Evolutionary conservation across 2,888 invertebrate genomes (phyloP).

Genomic region (Lobophora halterata): DNA sequence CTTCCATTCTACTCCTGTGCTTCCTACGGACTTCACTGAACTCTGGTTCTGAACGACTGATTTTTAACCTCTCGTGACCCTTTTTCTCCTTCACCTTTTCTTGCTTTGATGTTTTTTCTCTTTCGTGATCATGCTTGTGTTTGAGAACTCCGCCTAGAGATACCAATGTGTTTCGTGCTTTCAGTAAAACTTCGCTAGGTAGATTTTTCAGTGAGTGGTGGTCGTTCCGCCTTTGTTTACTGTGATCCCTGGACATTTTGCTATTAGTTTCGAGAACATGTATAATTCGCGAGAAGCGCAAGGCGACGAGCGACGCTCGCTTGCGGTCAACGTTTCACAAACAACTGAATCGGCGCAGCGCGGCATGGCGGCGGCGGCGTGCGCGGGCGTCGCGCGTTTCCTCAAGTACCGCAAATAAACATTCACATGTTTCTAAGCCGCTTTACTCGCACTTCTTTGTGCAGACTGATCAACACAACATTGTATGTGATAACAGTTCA

Average conservation of each 20-base stretch:
- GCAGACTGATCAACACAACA: constrained; percentile 31
- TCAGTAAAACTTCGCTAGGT: constrained; percentile 68
- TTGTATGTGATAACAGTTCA: constrained; percentile 32
- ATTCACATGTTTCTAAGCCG: constrained; percentile 51
- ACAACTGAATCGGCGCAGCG: constrained; percentile 63
- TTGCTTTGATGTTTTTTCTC: constrained; percentile 56
- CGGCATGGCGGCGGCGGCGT: constrained; percentile 52
- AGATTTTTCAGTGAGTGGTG: constrained; percentile 63
- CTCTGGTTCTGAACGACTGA: constrained; percentile 65
- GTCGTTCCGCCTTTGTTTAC: constrained; percentile 65
- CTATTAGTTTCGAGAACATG: constrained; percentile 35
- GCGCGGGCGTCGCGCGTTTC: constrained; percentile 66
- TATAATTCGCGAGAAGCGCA: constrained; percentile 32
- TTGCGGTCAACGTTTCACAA: constrained; percentile 48
- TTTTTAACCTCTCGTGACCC: constrained; percentile 61
- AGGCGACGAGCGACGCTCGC: constrained; percentile 45
- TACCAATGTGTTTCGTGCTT: constrained; percentile 70
- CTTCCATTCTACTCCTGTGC: constrained; percentile 62
- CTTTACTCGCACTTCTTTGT: constrained; percentile 35
- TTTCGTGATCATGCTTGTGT: constrained; percentile 56
- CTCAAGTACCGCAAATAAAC: constrained; percentile 73
- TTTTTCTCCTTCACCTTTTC: constrained; percentile 69
- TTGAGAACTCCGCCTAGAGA: constrained; percentile 73
- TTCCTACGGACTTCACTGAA: constrained; percentile 61
- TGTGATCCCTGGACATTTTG: constrained; percentile 67